Conservation (phyloP, 2,797 vertebrate species). For the Sebastes diaconus region DNA sequence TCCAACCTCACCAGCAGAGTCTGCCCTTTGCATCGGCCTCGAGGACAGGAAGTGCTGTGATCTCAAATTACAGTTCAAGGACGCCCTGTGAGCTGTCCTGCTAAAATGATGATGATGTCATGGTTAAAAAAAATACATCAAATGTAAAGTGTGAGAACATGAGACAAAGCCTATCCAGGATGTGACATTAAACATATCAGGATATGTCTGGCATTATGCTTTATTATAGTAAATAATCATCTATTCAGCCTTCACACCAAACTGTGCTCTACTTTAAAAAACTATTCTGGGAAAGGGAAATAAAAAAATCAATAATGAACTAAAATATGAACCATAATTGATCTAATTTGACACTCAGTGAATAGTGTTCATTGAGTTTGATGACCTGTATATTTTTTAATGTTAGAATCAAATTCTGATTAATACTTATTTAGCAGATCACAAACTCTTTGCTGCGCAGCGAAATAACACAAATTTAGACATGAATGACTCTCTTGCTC, state of each 20-base stretch:
- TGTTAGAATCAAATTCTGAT: not conserved
- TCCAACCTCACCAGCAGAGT: conserved; percentile 24
- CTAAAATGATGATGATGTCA: conserved; percentile 15
- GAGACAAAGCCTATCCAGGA: not conserved
- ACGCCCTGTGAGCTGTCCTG: not conserved
- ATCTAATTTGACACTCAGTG: not conserved
- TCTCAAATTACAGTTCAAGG: conserved; percentile 36
- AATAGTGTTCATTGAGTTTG: not conserved
- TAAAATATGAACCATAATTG: not conserved
- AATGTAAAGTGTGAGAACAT: not conserved
- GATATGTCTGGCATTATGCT: not conserved
- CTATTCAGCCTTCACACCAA: not conserved
- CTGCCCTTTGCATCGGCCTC: conserved; percentile 12
- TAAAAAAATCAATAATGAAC: not conserved
- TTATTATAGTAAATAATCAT: not conserved
- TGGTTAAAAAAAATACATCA: not conserved
- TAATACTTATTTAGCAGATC: not conserved
- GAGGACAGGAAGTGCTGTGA: conserved; percentile 19
- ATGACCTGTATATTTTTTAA: not conserved
- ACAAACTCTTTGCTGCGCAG: not conserved
- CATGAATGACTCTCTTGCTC: not conserved
- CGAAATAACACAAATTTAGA: not conserved
- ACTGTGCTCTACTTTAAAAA: too few species aligned
- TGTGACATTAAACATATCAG: not conserved
- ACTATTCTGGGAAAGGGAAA: not conserved